Evolutionary conservation across 2,797 vertebrate species (phyloP).

Genomic region (Geotrypetes seraphini): DNA sequence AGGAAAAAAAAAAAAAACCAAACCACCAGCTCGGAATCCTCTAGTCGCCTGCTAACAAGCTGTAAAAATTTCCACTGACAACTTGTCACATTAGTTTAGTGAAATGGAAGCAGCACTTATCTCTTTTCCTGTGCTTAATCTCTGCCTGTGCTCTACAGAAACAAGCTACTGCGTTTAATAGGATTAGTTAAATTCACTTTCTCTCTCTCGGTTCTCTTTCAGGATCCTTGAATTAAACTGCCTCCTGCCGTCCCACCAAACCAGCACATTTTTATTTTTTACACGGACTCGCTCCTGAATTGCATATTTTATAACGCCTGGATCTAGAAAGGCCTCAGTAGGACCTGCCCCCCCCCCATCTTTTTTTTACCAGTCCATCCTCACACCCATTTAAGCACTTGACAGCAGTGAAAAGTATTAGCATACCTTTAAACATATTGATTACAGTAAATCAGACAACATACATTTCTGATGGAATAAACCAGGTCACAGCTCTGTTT

Average conservation of each 20-base stretch:
- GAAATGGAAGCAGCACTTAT: slow-evolving; percentile 63
- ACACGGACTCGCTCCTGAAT: no score
- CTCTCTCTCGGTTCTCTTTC: slow-evolving; percentile 48
- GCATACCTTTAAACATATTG: no score
- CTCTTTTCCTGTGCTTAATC: slow-evolving; percentile 67
- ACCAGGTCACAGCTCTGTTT: no score
- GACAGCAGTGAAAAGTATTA: no score
- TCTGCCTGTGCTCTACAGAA: slow-evolving; percentile 53
- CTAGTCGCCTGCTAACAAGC: slow-evolving; percentile 64
- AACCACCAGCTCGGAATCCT: slow-evolving; percentile 60
- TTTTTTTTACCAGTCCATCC: no score
- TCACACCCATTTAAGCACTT: no score
- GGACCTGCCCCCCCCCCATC: no score
- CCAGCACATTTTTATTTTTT: slow-evolving; percentile 3
- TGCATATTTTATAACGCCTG: no score
- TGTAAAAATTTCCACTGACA: slow-evolving; percentile 69
- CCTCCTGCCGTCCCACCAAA: slow-evolving; percentile 12
- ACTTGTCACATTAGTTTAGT: slow-evolving; percentile 74
- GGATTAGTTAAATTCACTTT: slow-evolving; percentile 62
- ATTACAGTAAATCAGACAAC: no score
- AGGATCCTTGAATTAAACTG: slow-evolving; percentile 19
- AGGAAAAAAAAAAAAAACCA: slow-evolving; percentile 60
- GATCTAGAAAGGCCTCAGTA: no score
- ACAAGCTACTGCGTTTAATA: slow-evolving; percentile 62
- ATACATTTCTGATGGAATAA: no score